Evolutionary conservation across 2,797 vertebrate genomes (phyloP).

Genomic region (Oophaga sylvatica): DNA sequence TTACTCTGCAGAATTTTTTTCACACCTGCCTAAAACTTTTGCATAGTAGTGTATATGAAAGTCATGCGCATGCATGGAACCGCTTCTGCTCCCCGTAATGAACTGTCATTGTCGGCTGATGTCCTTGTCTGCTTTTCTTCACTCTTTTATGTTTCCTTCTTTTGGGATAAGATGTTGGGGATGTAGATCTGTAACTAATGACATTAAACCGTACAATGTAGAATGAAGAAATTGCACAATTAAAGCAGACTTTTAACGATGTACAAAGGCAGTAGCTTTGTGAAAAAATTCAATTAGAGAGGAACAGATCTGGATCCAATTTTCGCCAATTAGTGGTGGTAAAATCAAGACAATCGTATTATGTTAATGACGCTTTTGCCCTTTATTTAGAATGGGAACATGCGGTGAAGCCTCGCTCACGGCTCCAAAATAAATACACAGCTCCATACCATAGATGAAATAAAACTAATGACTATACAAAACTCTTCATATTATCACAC

Average conservation of each 20-base stretch:
- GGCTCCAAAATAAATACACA: slow-evolving; percentile 20
- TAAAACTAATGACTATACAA: background rate
- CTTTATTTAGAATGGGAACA: slow-evolving; percentile 43
- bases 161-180: background rate
- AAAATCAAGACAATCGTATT: slow-evolving; percentile 55
- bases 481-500: background rate
- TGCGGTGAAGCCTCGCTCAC: slow-evolving; percentile 18
- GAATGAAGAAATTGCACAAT: slow-evolving; percentile 35
- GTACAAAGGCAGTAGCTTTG: slow-evolving; percentile 34
- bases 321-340: slow-evolving; percentile 54
- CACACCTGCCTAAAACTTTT: too few relatives aligned
- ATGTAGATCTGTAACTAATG: slow-evolving; percentile 48
- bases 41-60: too few relatives aligned
- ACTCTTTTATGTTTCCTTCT: slow-evolving; percentile 18
- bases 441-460: background rate
- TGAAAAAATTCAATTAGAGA: slow-evolving; percentile 49
- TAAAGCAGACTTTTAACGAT: slow-evolving; percentile 23
- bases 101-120: background rate
- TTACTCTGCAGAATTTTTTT: too few relatives aligned
- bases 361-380: slow-evolving; percentile 36
- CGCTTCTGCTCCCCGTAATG: background rate
- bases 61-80: background rate
- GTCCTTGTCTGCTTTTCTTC: background rate
- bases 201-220: slow-evolving; percentile 12
- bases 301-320: slow-evolving; percentile 51